Base-by-base conservation (phyloP, 1,140 invertebrate genomes). In the Drosophila lacertosa region DNA sequence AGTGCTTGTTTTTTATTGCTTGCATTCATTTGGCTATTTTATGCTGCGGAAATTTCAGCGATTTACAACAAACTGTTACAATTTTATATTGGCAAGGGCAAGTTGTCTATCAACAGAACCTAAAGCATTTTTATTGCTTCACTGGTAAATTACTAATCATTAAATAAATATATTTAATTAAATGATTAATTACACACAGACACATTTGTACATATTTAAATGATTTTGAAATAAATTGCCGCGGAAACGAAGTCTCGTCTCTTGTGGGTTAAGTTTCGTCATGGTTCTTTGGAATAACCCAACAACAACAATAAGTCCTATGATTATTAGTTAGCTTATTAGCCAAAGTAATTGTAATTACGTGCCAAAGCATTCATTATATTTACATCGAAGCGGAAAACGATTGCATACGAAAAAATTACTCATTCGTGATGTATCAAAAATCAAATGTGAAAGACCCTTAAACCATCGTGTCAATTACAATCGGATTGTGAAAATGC, bases 21-120 rank as follows among this genome's bases (percentile, higher is more conserved):
- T 40, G 58, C 59, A 62, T 60, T 79, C 72, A 66, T 72, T 70
- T 67, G 50, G 55, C 54, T 62, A 62, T 74, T 74, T 74, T 68
- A 40, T 50, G 50, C 37, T 18, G 15, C 22, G 26, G 11, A 42
- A 64, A 57, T 65, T 64, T 48, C 29, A 11, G 20, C 50, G 50
- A 29, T 65, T 70, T 57, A 54, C 16, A 15, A 16, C 18, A 22
- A 44, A 69, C 26, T 51, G 40, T 50, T 55, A 64, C 50, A 63
- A 24, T 64, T 55, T 53, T 26, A 15, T 22, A 3, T 29, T 35
- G 48, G n/a, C n/a, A 20, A 33, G 39, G 39, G 24, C 60, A 64
- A 64, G 1, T 13, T n/a, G 29, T 16, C 7, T 16, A 37, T 24
- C 7, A 24, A 13, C 32, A 51, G 48, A 51, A 51, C 48, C 7